Conservation (phyloP, 2,888 invertebrate genomes). For the Blastobasis lacticolella region DNA sequence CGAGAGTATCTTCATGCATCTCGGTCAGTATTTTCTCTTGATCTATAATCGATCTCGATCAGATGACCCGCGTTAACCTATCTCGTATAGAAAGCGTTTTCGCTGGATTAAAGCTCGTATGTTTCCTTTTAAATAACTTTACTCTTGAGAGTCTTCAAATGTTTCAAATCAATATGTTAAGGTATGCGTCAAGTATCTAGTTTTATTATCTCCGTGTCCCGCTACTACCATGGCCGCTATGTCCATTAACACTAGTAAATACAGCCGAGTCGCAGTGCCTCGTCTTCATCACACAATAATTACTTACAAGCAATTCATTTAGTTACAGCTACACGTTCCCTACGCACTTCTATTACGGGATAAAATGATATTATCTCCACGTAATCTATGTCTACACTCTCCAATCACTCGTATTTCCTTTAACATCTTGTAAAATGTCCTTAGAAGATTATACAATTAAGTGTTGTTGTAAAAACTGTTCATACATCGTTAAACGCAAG, state of each 20-base stretch:
- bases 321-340: constrained; percentile 21
- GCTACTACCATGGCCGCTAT: constrained; percentile 33
- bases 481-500: too few relatives aligned
- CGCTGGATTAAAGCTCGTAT: neutral
- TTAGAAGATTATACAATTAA: too few relatives aligned
- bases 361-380: too few relatives aligned
- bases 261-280: constrained; percentile 22
- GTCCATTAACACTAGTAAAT: constrained; percentile 29
- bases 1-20: constrained; percentile 34
- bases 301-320: constrained; percentile 37
- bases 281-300: constrained; percentile 43
- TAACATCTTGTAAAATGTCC: too few relatives aligned
- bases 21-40: constrained; percentile 57
- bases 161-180: too few relatives aligned
- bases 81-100: constrained; percentile 31
- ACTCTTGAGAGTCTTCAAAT: too few relatives aligned
- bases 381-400: too few relatives aligned
- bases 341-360: constrained; percentile 7
- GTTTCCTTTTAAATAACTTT: too few relatives aligned
- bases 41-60: constrained; percentile 53
- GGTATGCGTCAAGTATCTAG: neutral
- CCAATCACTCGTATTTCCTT: too few relatives aligned
- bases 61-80: constrained; percentile 47
- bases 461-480: too few relatives aligned
- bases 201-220: constrained; percentile 41